These are phyloP conservation scores for Ianthella basta DNA, from an alignment of 37 sponge, comb jelly and placozoan genomes.

Conservation along the genomic window DNA sequence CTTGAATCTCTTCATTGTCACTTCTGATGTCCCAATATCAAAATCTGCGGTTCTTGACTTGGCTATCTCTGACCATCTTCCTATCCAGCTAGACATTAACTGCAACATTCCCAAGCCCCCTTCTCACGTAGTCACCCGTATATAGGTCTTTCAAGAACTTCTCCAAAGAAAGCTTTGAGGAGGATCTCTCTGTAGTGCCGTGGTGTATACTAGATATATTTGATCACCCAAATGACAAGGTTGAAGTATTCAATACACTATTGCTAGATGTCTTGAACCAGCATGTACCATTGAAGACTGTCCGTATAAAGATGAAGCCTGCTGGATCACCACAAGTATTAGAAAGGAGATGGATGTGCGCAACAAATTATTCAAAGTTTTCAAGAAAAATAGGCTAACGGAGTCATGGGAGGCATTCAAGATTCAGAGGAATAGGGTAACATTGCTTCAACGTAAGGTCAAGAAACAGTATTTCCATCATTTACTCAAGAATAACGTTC, in stretches of 20 bases:
- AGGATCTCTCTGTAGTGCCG: background rate
- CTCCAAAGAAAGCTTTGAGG: background rate
- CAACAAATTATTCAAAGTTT: background rate
- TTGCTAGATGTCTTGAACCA: background rate
- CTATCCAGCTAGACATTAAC: background rate
- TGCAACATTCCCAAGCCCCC: background rate
- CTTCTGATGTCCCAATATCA: background rate
- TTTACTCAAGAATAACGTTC: background rate
- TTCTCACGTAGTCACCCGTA: background rate
- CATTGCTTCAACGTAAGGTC: background rate
- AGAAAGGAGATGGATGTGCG: background rate
- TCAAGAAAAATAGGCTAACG: background rate
- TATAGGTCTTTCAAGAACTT: background rate
- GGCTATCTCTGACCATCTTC: constrained; percentile 17
- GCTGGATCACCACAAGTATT: constrained; percentile 1
- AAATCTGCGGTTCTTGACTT: constrained; percentile 13
- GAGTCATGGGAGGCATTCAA: background rate
- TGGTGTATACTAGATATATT: background rate
- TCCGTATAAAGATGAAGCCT: background rate
- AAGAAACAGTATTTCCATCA: background rate
- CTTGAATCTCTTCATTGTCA: background rate
- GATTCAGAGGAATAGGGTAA: background rate
- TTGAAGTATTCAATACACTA: background rate
- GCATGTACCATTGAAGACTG: background rate
- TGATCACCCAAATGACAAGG: background rate